Percentiles rank a stretch among this genome's conserved stretches.
phyloP scores from a whole-genome alignment of 2,888 invertebrate species.

The Netelia melanura region DNA sequence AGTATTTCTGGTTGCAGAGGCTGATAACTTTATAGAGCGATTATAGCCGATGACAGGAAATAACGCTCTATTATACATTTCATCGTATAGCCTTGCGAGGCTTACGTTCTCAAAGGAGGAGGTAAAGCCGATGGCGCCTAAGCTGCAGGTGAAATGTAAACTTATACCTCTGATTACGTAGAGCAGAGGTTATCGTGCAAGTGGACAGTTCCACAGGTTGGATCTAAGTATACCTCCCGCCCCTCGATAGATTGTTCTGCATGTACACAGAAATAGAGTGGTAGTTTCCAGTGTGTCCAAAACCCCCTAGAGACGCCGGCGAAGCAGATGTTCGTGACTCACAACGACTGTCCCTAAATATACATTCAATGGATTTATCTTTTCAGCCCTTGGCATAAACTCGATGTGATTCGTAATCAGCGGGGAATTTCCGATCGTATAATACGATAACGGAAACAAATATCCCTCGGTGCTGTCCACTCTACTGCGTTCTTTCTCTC shows the following conservation, averaged over 20 bases:
- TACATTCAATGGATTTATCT: background rate
- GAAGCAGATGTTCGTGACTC: slow-evolving; percentile 65
- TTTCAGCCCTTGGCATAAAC: slow-evolving; percentile 5
- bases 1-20: too few relatives aligned
- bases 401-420: too few relatives aligned
- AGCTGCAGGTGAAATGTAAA: slow-evolving; percentile 14
- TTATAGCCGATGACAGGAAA: too few relatives aligned
- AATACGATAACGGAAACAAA: background rate
- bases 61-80: too few relatives aligned
- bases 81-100: too few relatives aligned
- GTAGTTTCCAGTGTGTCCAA: slow-evolving; percentile 40
- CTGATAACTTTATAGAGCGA: too few relatives aligned
- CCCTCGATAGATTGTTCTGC: background rate
- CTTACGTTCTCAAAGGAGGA: background rate
- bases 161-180: slow-evolving; percentile 31
- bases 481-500: background rate
- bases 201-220: slow-evolving; percentile 37
- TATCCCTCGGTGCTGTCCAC: background rate
- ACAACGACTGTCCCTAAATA: slow-evolving; percentile 42
- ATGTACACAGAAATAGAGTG: background rate
- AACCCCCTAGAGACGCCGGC: slow-evolving; percentile 7
- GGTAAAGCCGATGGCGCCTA: slow-evolving; percentile 37
- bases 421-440: background rate
- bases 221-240: slow-evolving; percentile 32
- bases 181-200: slow-evolving; percentile 30